Conservation (phyloP, 2,797 vertebrate genomes). For the Numenius phaeopus region DNA sequence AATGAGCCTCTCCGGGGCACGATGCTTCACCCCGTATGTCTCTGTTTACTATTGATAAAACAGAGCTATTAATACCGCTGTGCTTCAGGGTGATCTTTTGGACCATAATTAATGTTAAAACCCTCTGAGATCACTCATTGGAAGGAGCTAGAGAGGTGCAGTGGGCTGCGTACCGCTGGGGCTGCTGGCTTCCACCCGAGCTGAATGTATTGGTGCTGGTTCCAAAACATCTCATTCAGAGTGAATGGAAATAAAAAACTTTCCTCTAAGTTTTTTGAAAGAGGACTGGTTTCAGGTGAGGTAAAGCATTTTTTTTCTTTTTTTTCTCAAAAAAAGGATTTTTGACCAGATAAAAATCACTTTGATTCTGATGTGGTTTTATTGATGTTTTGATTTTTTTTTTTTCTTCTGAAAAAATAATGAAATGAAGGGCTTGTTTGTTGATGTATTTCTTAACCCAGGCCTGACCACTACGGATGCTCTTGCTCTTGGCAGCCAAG, state of each 20-base stretch:
- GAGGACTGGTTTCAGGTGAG: not conserved
- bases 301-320: not conserved
- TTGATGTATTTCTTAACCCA: slow-evolving; percentile 10
- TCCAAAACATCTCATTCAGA: not conserved
- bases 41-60: slow-evolving; percentile 25
- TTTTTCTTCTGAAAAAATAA: not conserved
- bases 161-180: not conserved
- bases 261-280: not conserved
- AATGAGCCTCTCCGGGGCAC: not conserved
- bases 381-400: not conserved
- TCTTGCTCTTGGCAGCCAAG: not conserved
- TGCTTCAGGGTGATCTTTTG: slow-evolving; percentile 42
- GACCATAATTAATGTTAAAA: slow-evolving; percentile 14
- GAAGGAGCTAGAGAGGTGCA: slow-evolving; percentile 5
- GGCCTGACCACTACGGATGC: not conserved
- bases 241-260: not conserved
- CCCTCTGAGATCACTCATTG: not conserved
- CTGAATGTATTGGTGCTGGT: not conserved
- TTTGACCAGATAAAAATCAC: not conserved
- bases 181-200: not conserved
- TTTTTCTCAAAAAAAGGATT: not conserved
- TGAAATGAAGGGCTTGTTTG: not conserved
- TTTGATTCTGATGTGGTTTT: not conserved
- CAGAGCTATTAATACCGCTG: slow-evolving; percentile 24
- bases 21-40: not conserved